Base-by-base conservation (phyloP, 2,888 invertebrate genomes). In the Drosophila pseudotalamancana region DNA sequence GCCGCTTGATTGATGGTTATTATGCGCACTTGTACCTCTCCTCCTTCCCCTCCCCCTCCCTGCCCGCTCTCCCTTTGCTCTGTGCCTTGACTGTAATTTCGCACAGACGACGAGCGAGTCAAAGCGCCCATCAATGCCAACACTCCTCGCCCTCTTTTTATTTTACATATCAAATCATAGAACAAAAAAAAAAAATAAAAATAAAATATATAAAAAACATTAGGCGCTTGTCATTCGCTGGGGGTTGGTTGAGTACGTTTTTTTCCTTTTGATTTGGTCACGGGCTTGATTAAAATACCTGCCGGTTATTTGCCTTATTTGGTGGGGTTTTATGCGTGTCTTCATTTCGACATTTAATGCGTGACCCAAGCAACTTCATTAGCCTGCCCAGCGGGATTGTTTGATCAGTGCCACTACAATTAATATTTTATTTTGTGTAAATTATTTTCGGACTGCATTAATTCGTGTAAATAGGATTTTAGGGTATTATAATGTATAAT, bases 1-100 rank as follows among this genome's bases (percentile, higher is more conserved):
- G 81, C 73, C 71, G 83, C 81, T 83, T 88, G 88, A 88, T 88
- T 80, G 87, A 87, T 88, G 85, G 87, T 88, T 87, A 87, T 87
- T 87, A 88, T 87, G 89, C 88, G 76, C 82, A 85, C 87, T 87
- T 81, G 81, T 74, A 77, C 77, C 65, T 60, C 53, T 50, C 55
- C 49, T 45, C 60, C 62, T 27, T 48, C 21, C 5, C 25, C 14
- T 0, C 2, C 31, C 34, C 19, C 11, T 25, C 9, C 9, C 39
- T 4, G 19, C 21, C 8, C 27, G 21, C 25, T 27, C 34, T 14
- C 35, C 16, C 49, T n/a, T 16, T 34, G 5, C 1, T 19, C 43
- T 12, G 23, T 42, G 50, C 23, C 55, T 55, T 57, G 73, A 45
- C 77, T 67, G 67, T 76, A 86, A 86, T 83, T 82, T 82, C 21